Conservation (phyloP, 1,140 invertebrate genomes). For the Drosophila punjabiensis region DNA sequence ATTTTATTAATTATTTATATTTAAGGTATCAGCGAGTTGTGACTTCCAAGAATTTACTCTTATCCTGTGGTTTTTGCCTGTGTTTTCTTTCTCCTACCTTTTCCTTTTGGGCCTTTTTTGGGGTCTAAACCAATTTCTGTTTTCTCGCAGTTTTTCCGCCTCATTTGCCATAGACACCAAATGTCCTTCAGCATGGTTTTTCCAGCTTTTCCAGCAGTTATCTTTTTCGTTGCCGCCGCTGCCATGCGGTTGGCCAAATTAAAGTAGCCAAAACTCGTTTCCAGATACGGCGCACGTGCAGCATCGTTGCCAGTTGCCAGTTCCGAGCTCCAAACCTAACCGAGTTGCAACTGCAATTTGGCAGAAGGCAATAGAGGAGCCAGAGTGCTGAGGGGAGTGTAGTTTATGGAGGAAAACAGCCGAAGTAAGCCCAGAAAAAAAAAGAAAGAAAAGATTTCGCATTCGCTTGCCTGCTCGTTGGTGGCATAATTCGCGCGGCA, state of each 20-base stretch:
- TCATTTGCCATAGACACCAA: conserved; percentile 68
- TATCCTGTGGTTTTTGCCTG: no score
- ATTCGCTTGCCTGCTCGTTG: conserved; percentile 56
- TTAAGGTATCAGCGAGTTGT: background rate
- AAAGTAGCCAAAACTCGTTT: conserved; percentile 76
- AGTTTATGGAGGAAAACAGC: conserved; percentile 23
- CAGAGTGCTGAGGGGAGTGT: conserved; percentile 19
- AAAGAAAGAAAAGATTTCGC: conserved; percentile 44
- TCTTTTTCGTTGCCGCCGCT: conserved; percentile 35
- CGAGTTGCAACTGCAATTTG: conserved; percentile 61
- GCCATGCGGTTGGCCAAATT: conserved; percentile 62
- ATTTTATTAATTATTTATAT: background rate
- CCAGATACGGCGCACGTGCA: conserved; percentile 68
- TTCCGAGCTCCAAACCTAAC: conserved; percentile 6
- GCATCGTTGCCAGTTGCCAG: conserved; percentile 35
- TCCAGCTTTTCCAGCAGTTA: conserved; percentile 47
- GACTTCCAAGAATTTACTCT: background rate
- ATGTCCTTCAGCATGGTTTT: conserved; percentile 72
- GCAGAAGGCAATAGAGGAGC: conserved; percentile 39
- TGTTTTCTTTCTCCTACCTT: conserved; percentile 37
- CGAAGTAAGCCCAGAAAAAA: conserved; percentile 17
- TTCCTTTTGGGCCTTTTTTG: conserved; percentile 13
- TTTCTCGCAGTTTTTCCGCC: conserved; percentile 75
- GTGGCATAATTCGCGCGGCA: conserved; percentile 79
- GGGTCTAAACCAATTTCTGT: conserved; percentile 23